Evolutionary conservation across 2,113 vertebrate genomes (phyloP).

Genomic region (human): DNA sequence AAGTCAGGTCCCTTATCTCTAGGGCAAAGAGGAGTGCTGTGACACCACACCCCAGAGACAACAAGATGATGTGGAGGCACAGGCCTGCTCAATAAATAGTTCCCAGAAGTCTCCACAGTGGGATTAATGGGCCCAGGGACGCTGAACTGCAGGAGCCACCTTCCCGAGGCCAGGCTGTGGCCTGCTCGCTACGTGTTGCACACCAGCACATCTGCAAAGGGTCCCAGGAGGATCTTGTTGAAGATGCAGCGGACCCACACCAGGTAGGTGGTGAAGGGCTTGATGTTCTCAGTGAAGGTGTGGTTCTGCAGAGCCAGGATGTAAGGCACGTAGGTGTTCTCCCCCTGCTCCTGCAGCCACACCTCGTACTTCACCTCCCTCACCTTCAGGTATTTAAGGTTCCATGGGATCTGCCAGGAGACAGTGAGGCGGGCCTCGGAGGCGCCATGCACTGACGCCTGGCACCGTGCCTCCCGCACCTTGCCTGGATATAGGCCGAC

Average conservation of each 20-base stretch:
- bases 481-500: conserved; percentile 92
- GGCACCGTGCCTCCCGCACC: conserved; percentile 93
- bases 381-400: conserved; percentile 96
- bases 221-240: conserved; percentile 95
- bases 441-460: conserved; percentile 91
- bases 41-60: conserved; percentile 44
- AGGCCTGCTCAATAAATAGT: conserved; percentile 69
- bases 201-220: conserved; percentile 97
- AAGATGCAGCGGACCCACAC: conserved; percentile 99
- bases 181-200: conserved; percentile 90
- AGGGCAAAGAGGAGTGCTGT: neutral
- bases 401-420: conserved; percentile 98
- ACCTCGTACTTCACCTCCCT: conserved; percentile 97
- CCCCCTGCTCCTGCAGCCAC: conserved; percentile 99
- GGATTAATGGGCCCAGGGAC: neutral
- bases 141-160: neutral
- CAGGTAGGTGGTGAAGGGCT: conserved; percentile 97
- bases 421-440: conserved; percentile 93
- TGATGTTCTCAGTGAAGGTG: conserved; percentile 98
- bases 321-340: conserved; percentile 99
- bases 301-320: conserved; percentile 97
- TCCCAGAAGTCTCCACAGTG: conserved; percentile 15
- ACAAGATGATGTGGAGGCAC: conserved; percentile 64
- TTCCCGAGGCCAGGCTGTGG: neutral
- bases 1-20: neutral